phyloP scores from a whole-genome alignment of 1,140 invertebrate species.

The Chymomyza costata region DNA sequence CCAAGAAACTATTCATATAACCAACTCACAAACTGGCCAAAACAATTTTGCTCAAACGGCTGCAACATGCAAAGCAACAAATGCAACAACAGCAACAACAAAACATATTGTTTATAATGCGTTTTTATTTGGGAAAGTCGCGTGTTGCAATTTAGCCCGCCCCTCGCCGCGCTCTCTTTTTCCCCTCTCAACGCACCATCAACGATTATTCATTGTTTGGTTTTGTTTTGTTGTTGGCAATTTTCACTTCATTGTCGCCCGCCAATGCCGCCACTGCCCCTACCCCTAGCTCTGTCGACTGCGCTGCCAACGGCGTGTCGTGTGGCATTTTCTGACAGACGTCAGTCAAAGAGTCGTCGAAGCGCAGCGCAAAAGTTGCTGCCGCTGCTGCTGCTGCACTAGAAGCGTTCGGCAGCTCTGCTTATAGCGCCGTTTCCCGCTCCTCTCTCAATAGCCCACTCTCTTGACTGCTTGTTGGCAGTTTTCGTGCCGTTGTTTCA shows the following conservation, averaged over 20 bases:
- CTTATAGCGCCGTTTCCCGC: constrained; percentile 1
- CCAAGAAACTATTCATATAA: too few species aligned
- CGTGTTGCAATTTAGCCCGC: constrained; percentile 57
- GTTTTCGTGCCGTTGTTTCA: constrained; percentile 43
- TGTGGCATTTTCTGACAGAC: constrained; percentile 69
- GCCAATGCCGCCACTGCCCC: too few species aligned
- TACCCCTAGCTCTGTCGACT: too few species aligned
- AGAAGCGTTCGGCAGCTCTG: neutral
- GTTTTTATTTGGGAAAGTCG: constrained; percentile 71
- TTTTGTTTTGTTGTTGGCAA: constrained; percentile 50
- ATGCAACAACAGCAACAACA: constrained; percentile 9
- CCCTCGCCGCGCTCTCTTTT: neutral
- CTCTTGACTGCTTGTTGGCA: constrained; percentile 3
- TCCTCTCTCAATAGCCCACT: neutral
- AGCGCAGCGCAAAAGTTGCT: constrained; percentile 47
- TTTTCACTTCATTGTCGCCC: constrained; percentile 55
- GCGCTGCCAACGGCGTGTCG: too few species aligned
- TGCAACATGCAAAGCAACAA: constrained; percentile 62
- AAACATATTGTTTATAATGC: constrained; percentile 71
- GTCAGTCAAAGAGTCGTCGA: constrained; percentile 59
- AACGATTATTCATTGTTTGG: constrained; percentile 24
- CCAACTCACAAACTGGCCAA: constrained; percentile 13
- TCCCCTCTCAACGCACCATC: constrained; percentile 23
- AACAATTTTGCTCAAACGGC: constrained; percentile 18
- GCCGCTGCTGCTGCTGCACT: too few species aligned